phyloP scores from a whole-genome alignment of 2,797 vertebrate species.

The Serranus cabrilla region DNA sequence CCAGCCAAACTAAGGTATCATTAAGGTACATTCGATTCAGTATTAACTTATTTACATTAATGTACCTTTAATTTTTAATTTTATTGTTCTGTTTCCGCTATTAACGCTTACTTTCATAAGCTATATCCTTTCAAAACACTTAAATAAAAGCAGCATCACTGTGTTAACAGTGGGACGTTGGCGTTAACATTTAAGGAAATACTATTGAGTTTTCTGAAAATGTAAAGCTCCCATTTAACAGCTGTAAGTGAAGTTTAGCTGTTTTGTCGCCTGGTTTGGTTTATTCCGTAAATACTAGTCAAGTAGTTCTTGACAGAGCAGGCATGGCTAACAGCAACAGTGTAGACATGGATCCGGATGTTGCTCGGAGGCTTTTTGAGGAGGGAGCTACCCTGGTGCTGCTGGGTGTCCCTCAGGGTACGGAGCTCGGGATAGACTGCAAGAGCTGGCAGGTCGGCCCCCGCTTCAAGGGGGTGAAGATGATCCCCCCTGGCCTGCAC shows the following conservation, averaged over 20 bases:
- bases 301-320: not conserved
- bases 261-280: not conserved
- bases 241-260: not conserved
- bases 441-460: slow-evolving; percentile 95
- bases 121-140: no score
- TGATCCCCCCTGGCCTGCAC: slow-evolving; percentile 97
- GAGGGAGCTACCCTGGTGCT: slow-evolving; percentile 93
- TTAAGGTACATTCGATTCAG: rapidly evolving
- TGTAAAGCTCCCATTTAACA: not conserved
- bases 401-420: slow-evolving; percentile 91
- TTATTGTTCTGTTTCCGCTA: not conserved
- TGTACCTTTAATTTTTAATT: rapidly evolving
- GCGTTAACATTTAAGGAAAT: not conserved
- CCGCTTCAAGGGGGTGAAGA: slow-evolving; percentile 94
- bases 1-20: not conserved
- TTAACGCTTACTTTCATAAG: not conserved
- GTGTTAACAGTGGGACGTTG: not conserved
- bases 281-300: not conserved
- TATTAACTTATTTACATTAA: rapidly evolving
- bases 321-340: slow-evolving; percentile 72
- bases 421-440: slow-evolving; percentile 95
- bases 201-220: not conserved
- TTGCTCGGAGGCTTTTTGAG: slow-evolving; percentile 90
- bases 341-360: slow-evolving; percentile 89
- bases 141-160: not conserved